A percentile compares a stretch with the other conserved stretches of the same genome.
Evolutionary conservation across 2,888 invertebrate species (phyloP).

Genomic region (Nowickia ferox): DNA sequence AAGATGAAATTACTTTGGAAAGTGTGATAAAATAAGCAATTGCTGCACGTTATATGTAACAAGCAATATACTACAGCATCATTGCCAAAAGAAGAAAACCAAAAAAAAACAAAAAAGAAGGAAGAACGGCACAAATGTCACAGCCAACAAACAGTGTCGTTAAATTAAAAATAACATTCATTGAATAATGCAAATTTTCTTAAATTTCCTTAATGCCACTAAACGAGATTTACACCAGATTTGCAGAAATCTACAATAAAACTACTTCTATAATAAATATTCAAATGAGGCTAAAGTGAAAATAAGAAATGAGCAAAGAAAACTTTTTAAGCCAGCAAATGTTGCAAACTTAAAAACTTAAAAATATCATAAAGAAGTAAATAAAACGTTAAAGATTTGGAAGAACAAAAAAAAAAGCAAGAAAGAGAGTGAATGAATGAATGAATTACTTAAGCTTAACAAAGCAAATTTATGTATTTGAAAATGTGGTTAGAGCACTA

Average conservation of each 20-base stretch:
- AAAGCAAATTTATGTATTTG: slow-evolving; percentile 36
- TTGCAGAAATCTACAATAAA: slow-evolving; percentile 5
- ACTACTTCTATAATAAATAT: slow-evolving; percentile 28
- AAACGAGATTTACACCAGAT: slow-evolving; percentile 15
- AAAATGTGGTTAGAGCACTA: slow-evolving; percentile 11
- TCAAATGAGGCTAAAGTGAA: slow-evolving; percentile 30
- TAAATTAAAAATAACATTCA: background rate
- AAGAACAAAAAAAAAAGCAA: background rate
- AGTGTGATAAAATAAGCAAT: background rate
- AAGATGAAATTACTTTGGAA: slow-evolving; percentile 30
- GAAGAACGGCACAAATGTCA: slow-evolving; percentile 4
- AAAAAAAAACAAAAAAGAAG: background rate
- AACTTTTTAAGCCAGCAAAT: slow-evolving; percentile 4
- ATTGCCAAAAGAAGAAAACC: slow-evolving; percentile 14
- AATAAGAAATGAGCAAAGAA: background rate
- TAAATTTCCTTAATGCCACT: slow-evolving; percentile 37
- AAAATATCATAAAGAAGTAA: background rate
- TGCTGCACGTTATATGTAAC: background rate
- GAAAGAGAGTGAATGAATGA: slow-evolving; percentile 25
- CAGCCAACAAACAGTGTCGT: background rate
- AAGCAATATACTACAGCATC: background rate
- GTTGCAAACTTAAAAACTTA: slow-evolving; percentile 37
- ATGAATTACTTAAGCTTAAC: slow-evolving; percentile 46
- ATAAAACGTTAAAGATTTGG: background rate
- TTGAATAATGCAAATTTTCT: slow-evolving; percentile 64